Conservation (phyloP, 2,113 vertebrate species). For the Prochilodus magdalenae region DNA sequence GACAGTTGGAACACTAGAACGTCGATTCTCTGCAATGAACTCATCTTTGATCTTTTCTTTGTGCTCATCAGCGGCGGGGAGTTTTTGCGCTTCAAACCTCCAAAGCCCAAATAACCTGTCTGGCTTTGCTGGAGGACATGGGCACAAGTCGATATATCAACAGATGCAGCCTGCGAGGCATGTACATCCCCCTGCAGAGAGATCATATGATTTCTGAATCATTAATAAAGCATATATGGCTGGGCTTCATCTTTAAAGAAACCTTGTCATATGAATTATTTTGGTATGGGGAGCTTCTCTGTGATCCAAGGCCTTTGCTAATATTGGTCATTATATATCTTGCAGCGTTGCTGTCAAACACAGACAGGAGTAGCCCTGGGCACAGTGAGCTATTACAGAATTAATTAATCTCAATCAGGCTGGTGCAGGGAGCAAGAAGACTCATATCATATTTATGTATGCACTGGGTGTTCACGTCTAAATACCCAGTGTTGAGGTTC, state of each 20-base stretch:
- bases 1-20: background rate
- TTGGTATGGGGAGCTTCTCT: background rate
- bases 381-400: constrained; percentile 27
- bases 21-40: constrained; percentile 21
- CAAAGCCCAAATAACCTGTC: background rate
- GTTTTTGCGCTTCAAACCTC: background rate
- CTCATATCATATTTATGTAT: background rate
- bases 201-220: constrained; percentile 10
- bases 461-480: background rate
- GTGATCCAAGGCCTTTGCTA: constrained; percentile 34
- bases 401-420: constrained; percentile 32
- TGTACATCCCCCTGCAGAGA: background rate
- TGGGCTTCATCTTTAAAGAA: constrained; percentile 9
- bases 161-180: background rate
- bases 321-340: constrained; percentile 35
- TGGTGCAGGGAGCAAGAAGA: background rate
- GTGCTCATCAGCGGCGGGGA: background rate
- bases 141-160: background rate
- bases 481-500: background rate
- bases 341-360: background rate
- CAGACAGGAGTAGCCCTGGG: constrained; percentile 28
- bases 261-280: constrained; percentile 31
- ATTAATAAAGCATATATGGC: constrained; percentile 28
- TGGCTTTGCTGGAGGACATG: background rate
- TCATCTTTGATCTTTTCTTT: constrained; percentile 10